These are phyloP conservation scores for Regulus satrapa DNA, from an alignment of 2,113 vertebrate species.

Conservation along the genomic window DNA sequence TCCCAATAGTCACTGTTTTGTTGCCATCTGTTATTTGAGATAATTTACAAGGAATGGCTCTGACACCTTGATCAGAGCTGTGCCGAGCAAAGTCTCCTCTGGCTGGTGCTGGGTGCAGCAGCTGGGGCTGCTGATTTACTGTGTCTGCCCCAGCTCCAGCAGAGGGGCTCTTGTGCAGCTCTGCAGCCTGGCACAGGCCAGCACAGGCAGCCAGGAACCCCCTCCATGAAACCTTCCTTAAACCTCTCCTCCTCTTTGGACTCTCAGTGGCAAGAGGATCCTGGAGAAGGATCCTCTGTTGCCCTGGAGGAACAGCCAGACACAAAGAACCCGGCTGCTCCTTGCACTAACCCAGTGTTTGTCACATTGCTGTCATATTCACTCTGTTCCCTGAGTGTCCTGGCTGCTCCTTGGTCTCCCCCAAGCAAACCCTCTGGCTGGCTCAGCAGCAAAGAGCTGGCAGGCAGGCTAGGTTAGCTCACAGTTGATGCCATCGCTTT, in stretches of 20 bases:
- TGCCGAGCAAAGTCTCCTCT: not conserved
- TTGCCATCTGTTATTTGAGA: not conserved
- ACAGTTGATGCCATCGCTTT: not conserved
- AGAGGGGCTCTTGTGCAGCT: not conserved
- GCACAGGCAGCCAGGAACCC: not conserved
- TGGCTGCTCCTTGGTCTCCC: not conserved
- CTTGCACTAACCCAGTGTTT: not conserved
- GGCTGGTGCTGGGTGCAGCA: not conserved
- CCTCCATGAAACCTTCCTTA: not conserved
- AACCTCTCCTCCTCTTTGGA: not conserved
- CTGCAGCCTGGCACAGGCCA: not conserved
- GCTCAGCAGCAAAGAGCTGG: not conserved
- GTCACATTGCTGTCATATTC: accelerated
- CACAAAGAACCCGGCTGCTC: not conserved
- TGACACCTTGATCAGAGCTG: not conserved
- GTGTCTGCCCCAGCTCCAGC: accelerated
- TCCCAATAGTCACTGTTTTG: accelerated
- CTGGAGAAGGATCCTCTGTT: not conserved
- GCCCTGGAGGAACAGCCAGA: not conserved
- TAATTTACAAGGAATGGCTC: not conserved
- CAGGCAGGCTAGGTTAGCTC: not conserved
- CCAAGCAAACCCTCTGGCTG: not conserved
- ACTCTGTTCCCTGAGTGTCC: not conserved
- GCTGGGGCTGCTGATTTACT: accelerated
- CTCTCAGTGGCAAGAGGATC: not conserved